These are phyloP conservation scores for Eilema sororculum DNA, from an alignment of 2,888 invertebrate species.

Conservation along the genomic window DNA sequence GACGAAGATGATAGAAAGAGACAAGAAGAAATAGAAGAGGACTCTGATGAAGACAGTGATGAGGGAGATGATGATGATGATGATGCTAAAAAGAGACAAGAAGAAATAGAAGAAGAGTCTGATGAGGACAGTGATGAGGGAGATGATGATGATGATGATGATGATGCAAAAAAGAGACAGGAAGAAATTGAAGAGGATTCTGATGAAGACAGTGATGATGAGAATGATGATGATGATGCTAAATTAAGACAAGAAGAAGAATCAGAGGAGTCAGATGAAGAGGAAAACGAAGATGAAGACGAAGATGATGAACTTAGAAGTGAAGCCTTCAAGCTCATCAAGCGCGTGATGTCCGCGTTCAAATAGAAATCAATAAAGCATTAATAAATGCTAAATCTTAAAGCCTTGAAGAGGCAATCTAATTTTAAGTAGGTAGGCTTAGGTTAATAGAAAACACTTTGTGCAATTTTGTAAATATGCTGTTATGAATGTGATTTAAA, in stretches of 20 bases:
- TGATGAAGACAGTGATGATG: conserved; percentile 11
- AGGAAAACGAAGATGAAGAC: conserved; percentile 21
- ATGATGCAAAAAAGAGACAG: conserved; percentile 19
- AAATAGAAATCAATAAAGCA: conserved; percentile 64
- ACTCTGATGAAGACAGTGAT: not conserved
- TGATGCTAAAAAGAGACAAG: conserved; percentile 20
- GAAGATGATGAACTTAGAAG: conserved; percentile 19
- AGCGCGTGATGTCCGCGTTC: conserved; percentile 60
- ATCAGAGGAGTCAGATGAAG: not conserved
- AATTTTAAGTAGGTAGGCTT: conserved; percentile 49
- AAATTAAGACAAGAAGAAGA: conserved; percentile 15
- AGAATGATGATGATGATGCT: conserved; percentile 6
- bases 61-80: conserved; percentile 26
- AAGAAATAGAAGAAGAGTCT: conserved; percentile 21
- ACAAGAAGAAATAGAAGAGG: conserved; percentile 17
- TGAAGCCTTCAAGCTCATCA: conserved; percentile 57
- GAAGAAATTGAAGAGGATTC: conserved; percentile 23
- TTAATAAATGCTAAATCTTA: conserved; percentile 65
- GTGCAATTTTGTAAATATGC: conserved; percentile 85
- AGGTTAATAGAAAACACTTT: conserved; percentile 72
- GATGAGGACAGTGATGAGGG: conserved; percentile 6
- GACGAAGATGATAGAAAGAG: conserved; percentile 13
- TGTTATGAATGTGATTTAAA: conserved; percentile 51
- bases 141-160: conserved; percentile 25
- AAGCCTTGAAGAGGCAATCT: conserved; percentile 52